Base-by-base conservation (phyloP, 1,140 invertebrate genomes). In the Penaeus chinensis region DNA sequence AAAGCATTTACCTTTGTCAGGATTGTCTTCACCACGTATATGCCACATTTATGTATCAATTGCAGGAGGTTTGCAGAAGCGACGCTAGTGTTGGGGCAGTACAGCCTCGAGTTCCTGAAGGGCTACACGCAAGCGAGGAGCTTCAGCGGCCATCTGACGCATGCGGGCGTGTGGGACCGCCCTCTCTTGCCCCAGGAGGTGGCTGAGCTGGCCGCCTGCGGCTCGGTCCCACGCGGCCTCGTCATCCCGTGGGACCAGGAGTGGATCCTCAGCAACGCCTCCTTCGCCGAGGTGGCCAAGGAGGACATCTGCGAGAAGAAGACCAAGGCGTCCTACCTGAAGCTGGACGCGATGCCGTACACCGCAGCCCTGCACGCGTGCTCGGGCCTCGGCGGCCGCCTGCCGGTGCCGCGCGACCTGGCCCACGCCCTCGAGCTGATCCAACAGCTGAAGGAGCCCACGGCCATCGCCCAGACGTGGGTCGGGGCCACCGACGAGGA, bases 51-150 rank as follows among this genome's bases (percentile, higher is more conserved):
- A 13, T 22, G 54, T 10, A 65, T 22, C 8, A 42, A 19, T 42
- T 18, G 16, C 79, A 87, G 85, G 80, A 81, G 62, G 79, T 87
- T 87, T 16, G 60, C n/a, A 10, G 85, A 82, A 37, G 85, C 85
- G 8, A 87, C 85, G 16, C 79, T 87, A 69, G 85, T 87, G 13
- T 20, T 87, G 18, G 85, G 85, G 20, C 85, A 87, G 85, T 87
- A 87, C 69, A 87, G 85, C 60, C 20, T 87, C 54, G 69, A 87
- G 42, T 87, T 65, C 66, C 61, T 87, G 27, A 42, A 32, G 22
- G 61, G 27, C 20, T 87, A 77, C 69, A 47, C 65, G 19, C 20
- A 42, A 8, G 42, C 24, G 22, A 79, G 85, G n/a, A 87, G 85
- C 85, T 87, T 87, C 69, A 87, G 85, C 37, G 85, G 85, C 18